Evolutionary conservation across 37 sponge, comb jelly and placozoan species (phyloP), one percentile per base, ranked within the genome.

Genomic region (Cliona cf. orientalis): DNA sequence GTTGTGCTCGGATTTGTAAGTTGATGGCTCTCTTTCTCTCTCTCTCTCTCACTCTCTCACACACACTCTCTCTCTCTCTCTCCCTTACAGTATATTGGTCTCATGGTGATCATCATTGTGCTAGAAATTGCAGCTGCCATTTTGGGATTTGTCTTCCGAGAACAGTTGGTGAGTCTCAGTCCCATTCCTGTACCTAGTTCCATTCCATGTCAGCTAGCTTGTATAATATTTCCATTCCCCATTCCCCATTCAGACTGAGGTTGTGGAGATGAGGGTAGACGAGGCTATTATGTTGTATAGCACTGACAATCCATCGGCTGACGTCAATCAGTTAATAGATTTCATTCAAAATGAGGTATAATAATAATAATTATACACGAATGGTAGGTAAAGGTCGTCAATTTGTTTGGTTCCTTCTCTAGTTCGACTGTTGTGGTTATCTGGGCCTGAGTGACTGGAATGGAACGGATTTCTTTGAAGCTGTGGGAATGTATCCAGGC

Each of bases 91-190:
- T 91, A 86, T 37, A 46, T 66, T 21, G 59, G 66, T 0, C 19
- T 83, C 22, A 34, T 91, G 80, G 28, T 72, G 1, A 21, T 91
- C 28, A 79, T 91, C 1, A 62, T 91, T 5, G 17, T 87, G 12
- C 37, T 91, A 14, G 80, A 91, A 69, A 72, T 86, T 22, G 84
- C 80, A 5, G 87, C 84, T 58, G 92, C 80, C 19, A 83, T 91
- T 25, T 75, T 91, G 29, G 87, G 80, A 25, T 83, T 83, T 61
- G 74, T 91, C 36, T 91, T 46, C 58, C 55, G 55, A 3, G 67
- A 73, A 7, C 53, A 73, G 0, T 0, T 75, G 42, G 79, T 78
- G 29, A 66, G 79, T 53, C 6, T 19, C 6, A 69, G 11, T 19
- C 29, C 11, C 23, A 14, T 62, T n/a, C 6, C 11, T 26, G 28